Evolutionary conservation across 2,797 vertebrate genomes (phyloP).

Genomic region (Euthynnus affinis): DNA sequence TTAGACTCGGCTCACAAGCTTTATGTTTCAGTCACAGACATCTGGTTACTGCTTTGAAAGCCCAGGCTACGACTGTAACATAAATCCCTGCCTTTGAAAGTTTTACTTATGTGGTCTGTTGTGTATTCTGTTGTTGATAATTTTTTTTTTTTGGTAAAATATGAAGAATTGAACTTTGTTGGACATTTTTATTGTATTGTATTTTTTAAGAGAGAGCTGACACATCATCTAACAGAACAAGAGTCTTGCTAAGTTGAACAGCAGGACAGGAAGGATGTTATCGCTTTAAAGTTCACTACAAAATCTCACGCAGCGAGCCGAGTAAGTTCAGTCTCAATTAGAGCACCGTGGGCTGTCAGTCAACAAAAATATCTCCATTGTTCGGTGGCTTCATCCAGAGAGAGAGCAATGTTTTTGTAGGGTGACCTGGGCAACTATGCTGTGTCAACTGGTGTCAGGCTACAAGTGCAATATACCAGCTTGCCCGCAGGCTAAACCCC

Average conservation of each 20-base stretch:
- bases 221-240: conserved; percentile 43
- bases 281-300: conserved; percentile 78
- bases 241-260: conserved; percentile 62
- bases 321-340: conserved; percentile 79
- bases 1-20: conserved; percentile 81
- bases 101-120: background rate
- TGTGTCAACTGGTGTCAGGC: conserved; percentile 90
- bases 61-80: conserved; percentile 5
- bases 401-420: conserved; percentile 86
- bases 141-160: background rate
- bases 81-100: conserved; percentile 20
- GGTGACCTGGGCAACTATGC: conserved; percentile 85
- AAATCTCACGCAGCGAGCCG: conserved; percentile 69
- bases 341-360: conserved; percentile 73
- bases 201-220: conserved; percentile 15
- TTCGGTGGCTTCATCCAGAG: conserved; percentile 75
- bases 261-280: conserved; percentile 74
- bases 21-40: conserved; percentile 54
- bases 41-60: conserved; percentile 40
- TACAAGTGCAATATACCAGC: conserved; percentile 80
- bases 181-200: background rate
- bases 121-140: background rate
- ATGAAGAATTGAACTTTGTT: background rate
- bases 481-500: conserved; percentile 81
- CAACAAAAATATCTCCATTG: conserved; percentile 83